Conservation (phyloP, 2,113 vertebrate genomes). For the Pseudorasbora parva region DNA sequence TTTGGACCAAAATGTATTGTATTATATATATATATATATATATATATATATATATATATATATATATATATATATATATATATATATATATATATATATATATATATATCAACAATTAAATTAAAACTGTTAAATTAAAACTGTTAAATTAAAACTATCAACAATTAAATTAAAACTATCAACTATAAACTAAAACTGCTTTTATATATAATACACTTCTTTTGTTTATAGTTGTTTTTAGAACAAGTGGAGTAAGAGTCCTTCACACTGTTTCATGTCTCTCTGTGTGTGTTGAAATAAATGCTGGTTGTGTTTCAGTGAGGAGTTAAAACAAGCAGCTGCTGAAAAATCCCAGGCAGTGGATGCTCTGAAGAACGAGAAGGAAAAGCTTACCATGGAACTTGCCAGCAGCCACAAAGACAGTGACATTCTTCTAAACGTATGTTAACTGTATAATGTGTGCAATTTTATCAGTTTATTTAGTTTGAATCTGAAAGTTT, state of each 20-base stretch:
- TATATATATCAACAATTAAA: no score
- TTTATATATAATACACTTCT: no score
- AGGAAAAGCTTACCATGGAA: conserved; percentile 84
- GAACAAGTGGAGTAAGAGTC: not conserved
- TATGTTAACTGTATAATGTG: conserved; percentile 56
- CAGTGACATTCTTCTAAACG: conserved; percentile 83
- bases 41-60: no score
- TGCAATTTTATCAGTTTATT: not conserved
- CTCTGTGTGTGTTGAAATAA: conserved; percentile 16
- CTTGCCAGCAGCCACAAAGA: conserved; percentile 81
- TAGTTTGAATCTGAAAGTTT: not conserved
- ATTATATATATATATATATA: no score
- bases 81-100: no score
- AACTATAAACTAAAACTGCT: no score
- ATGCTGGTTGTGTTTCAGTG: conserved; percentile 78
- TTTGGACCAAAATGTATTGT: no score
- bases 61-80: no score
- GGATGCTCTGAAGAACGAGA: conserved; percentile 85
- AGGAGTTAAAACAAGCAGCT: conserved; percentile 83
- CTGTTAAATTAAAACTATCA: no score
- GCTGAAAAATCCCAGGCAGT: conserved; percentile 84
- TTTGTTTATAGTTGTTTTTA: not conserved
- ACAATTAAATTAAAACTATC: no score
- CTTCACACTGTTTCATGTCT: conserved; percentile 39
- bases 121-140: no score